These are phyloP conservation scores for Drosophila mercatorum DNA, from an alignment of 2,888 invertebrate species.

Conservation along the genomic window DNA sequence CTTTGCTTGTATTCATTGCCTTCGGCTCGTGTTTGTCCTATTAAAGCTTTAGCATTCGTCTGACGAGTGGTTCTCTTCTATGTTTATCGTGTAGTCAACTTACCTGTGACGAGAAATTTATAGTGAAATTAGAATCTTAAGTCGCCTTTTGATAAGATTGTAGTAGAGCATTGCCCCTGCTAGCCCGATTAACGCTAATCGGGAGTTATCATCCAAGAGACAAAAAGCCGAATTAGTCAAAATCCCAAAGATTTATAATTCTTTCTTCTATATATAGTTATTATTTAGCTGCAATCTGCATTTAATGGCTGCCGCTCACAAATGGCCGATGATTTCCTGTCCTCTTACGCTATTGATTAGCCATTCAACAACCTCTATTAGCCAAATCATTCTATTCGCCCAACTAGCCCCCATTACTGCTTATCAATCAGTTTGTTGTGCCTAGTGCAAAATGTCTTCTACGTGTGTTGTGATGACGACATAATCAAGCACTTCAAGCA, in stretches of 20 bases:
- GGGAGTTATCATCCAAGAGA: constrained; percentile 7
- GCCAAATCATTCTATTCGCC: constrained; percentile 16
- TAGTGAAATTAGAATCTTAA: constrained; percentile 1
- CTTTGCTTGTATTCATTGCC: constrained; percentile 25
- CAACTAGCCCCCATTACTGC: constrained; percentile 26
- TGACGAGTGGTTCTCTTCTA: constrained; percentile 32
- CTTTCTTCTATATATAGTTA: constrained; percentile 6
- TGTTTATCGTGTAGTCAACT: background rate
- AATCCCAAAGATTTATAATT: constrained; percentile 26
- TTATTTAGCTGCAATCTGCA: constrained; percentile 21
- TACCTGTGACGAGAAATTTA: constrained; percentile 36
- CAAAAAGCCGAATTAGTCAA: constrained; percentile 9
- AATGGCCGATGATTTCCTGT: constrained; percentile 18
- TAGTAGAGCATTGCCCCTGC: constrained; percentile 27
- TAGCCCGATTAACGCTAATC: constrained; percentile 25
- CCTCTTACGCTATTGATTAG: constrained; percentile 35
- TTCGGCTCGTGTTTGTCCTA: constrained; percentile 39
- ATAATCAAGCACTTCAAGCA: constrained; percentile 8
- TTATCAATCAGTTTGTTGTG: constrained; percentile 51
- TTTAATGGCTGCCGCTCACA: constrained; percentile 19
- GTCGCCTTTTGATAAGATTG: constrained; percentile 29
- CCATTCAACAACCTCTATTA: constrained; percentile 17
- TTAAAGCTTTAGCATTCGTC: constrained; percentile 45
- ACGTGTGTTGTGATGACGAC: constrained; percentile 23
- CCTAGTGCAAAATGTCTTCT: constrained; percentile 60